These are phyloP conservation scores for Synaphobranchus kaupii DNA, from an alignment of 2,797 vertebrate genomes.

Conservation along the genomic window DNA sequence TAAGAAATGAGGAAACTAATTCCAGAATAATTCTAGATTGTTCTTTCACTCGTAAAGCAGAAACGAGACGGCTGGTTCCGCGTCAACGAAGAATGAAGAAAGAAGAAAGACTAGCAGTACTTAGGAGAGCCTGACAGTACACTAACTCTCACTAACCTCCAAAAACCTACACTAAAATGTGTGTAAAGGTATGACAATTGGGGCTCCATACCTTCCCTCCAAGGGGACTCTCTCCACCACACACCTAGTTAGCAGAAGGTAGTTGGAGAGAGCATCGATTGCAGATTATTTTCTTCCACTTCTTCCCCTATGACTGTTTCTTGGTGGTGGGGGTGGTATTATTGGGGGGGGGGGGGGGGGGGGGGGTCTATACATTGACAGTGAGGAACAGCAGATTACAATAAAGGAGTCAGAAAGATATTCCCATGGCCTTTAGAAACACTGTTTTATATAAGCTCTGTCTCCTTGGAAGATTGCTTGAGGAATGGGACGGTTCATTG, in stretches of 20 bases:
- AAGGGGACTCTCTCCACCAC: background rate
- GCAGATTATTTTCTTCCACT: background rate
- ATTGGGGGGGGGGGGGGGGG: background rate
- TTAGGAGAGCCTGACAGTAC: background rate
- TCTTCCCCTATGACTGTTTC: constrained; percentile 2
- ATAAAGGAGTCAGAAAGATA: background rate
- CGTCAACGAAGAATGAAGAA: background rate
- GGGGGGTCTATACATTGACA: background rate
- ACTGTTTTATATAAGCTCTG: background rate
- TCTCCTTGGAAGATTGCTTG: constrained; percentile 9
- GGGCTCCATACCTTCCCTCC: background rate
- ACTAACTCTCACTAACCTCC: constrained; percentile 1
- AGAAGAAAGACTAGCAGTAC: background rate
- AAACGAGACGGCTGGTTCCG: background rate
- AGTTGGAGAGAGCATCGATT: background rate
- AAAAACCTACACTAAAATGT: constrained; percentile 14
- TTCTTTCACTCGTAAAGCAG: background rate
- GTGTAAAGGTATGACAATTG: background rate
- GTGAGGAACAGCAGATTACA: background rate
- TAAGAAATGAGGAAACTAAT: background rate
- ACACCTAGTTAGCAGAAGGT: constrained; percentile 13
- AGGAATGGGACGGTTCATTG: background rate
- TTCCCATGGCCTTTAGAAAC: background rate
- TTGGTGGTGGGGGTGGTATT: background rate
- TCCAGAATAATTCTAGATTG: background rate